Evolutionary conservation across 2,113 vertebrate genomes (phyloP).

Genomic region (Balaenoptera acutorostrata): DNA sequence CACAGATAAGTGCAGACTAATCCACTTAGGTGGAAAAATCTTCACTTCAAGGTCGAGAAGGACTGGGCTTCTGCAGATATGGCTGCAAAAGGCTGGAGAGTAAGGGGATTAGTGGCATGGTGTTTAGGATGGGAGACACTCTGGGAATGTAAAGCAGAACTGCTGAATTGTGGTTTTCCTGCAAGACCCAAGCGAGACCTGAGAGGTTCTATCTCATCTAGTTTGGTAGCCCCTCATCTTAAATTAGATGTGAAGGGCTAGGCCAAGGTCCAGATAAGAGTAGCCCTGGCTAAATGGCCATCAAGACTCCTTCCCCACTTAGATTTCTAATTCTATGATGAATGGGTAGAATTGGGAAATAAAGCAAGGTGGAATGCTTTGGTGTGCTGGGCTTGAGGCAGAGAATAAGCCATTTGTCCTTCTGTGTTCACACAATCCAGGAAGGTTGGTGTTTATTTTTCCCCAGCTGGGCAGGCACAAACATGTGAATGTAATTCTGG

Average conservation of each 20-base stretch:
- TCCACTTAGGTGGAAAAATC: not conserved
- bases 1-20: not conserved
- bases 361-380: not conserved
- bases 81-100: not conserved
- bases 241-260: not conserved
- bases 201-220: not conserved
- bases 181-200: too few species aligned
- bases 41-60: not conserved
- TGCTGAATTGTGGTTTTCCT: not conserved
- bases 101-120: rapidly evolving
- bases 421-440: not conserved
- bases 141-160: not conserved
- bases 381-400: not conserved
- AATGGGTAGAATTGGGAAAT: not conserved
- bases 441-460: not conserved
- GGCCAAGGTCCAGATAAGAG: not conserved
- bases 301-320: not conserved
- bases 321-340: not conserved
- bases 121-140: not conserved
- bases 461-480: not conserved
- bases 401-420: not conserved
- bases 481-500: not conserved
- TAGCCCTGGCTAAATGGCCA: not conserved
- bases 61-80: not conserved
- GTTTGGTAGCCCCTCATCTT: not conserved